Conservation (phyloP, 2,797 vertebrate species). For the Ctenochaetus hawaiiensis region DNA sequence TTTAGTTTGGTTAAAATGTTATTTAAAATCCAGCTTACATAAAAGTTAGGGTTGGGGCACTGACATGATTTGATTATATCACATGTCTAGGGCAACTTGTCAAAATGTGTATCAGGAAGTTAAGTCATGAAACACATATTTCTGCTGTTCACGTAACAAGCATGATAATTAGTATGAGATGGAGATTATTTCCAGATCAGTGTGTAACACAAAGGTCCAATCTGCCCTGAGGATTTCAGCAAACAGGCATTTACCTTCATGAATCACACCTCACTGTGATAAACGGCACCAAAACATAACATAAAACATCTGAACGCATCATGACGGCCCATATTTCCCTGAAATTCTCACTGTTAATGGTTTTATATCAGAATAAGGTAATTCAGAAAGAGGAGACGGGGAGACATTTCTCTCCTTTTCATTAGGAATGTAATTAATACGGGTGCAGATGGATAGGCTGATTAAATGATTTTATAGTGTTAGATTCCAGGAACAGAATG, state of each 20-base stretch:
- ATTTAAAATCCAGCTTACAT: no score
- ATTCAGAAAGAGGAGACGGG: slow-evolving; percentile 49
- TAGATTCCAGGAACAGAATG: slow-evolving; percentile 49
- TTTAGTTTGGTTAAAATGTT: no score
- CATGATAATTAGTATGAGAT: slow-evolving; percentile 16
- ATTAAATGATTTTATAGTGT: slow-evolving; percentile 72
- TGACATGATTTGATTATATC: no score
- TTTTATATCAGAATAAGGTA: slow-evolving; percentile 52
- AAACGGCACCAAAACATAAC: slow-evolving; percentile 41
- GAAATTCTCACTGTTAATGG: slow-evolving; percentile 36
- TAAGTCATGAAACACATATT: neutral
- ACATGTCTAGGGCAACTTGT: no score
- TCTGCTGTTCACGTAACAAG: neutral
- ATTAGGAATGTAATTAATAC: slow-evolving; percentile 79
- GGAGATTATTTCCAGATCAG: slow-evolving; percentile 8
- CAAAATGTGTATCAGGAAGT: no score
- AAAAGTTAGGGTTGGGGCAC: no score
- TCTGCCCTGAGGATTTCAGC: slow-evolving; percentile 27
- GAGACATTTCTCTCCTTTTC: slow-evolving; percentile 62
- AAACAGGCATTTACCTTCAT: slow-evolving; percentile 41
- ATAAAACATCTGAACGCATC: slow-evolving; percentile 50
- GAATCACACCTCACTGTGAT: slow-evolving; percentile 32
- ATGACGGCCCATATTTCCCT: slow-evolving; percentile 20
- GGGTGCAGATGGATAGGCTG: slow-evolving; percentile 76
- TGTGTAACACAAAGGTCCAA: slow-evolving; percentile 34